A percentile compares a stretch with the other conserved stretches of the same genome.
Conservation (phyloP, 1,140 invertebrate genomes). For the Lethocerus indicus region DNA sequence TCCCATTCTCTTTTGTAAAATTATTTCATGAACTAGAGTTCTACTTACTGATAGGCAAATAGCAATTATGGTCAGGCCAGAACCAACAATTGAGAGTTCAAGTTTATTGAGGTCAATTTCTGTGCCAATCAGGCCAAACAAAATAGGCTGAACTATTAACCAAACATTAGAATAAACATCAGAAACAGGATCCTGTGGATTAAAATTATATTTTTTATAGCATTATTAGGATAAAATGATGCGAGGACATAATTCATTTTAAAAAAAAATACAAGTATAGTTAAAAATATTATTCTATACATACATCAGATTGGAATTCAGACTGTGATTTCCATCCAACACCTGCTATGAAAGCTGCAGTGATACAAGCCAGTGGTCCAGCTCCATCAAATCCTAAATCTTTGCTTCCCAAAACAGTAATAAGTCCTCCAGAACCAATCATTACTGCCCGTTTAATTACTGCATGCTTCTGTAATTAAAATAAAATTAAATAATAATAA, state of each 20-base stretch:
- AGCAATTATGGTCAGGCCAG: constrained; percentile 15
- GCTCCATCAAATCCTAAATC: constrained; percentile 36
- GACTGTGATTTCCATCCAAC: constrained; percentile 27
- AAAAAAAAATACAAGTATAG: no score
- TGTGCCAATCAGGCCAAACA: constrained; percentile 52
- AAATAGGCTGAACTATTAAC: constrained; percentile 46
- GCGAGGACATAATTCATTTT: no score
- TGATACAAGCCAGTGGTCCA: constrained; percentile 41
- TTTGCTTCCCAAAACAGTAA: constrained; percentile 40
- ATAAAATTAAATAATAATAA: no score
- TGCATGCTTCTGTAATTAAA: no score
- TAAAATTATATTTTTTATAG: no score
- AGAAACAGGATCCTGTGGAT: constrained; percentile 26
- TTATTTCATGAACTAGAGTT: neutral
- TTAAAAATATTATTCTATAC: no score
- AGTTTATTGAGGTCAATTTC: constrained; percentile 30
- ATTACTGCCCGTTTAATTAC: no score
- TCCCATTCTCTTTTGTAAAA: no score
- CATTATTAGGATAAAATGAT: no score
- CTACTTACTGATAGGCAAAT: constrained; percentile 14
- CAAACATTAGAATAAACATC: constrained; percentile 36
- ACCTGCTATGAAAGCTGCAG: constrained; percentile 39
- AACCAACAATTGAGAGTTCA: neutral
- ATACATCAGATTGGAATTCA: no score
- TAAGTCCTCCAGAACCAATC: constrained; percentile 32